These are phyloP conservation scores for Diogma glabrata DNA, from an alignment of 2,888 invertebrate genomes.

Conservation along the genomic window DNA sequence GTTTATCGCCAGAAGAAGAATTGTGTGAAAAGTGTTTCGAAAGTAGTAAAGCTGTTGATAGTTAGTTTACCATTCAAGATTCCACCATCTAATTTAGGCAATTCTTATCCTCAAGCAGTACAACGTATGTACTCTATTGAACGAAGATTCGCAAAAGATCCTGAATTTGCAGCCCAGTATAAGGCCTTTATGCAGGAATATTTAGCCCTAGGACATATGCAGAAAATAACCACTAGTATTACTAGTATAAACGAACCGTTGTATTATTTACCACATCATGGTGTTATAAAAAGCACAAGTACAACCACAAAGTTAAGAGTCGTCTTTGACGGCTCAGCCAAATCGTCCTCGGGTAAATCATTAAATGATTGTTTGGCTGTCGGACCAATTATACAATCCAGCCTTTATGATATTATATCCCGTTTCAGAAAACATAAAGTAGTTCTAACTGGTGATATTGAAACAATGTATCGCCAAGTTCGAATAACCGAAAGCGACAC, in stretches of 20 bases:
- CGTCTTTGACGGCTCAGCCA: background rate
- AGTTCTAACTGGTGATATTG: too few species aligned
- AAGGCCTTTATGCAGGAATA: background rate
- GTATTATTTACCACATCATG: background rate
- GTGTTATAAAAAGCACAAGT: background rate
- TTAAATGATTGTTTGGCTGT: too few species aligned
- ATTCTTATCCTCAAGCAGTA: background rate
- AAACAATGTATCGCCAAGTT: too few species aligned
- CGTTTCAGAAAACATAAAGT: too few species aligned
- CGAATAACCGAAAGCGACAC: too few species aligned
- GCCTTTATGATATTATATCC: too few species aligned
- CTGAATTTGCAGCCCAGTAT: background rate
- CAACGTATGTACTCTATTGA: background rate
- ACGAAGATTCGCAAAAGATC: background rate
- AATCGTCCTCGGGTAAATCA: too few species aligned
- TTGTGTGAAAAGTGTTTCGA: background rate
- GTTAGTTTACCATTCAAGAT: background rate
- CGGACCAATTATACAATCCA: too few species aligned
- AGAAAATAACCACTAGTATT: too few species aligned
- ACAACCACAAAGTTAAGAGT: background rate
- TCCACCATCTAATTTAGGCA: background rate
- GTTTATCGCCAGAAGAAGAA: background rate
- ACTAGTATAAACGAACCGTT: too few species aligned
- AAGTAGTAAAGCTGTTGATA: background rate
- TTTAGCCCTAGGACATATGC: background rate